Base-by-base conservation (phyloP, 1,140 invertebrate genomes). In the Calycopis cecrops region DNA sequence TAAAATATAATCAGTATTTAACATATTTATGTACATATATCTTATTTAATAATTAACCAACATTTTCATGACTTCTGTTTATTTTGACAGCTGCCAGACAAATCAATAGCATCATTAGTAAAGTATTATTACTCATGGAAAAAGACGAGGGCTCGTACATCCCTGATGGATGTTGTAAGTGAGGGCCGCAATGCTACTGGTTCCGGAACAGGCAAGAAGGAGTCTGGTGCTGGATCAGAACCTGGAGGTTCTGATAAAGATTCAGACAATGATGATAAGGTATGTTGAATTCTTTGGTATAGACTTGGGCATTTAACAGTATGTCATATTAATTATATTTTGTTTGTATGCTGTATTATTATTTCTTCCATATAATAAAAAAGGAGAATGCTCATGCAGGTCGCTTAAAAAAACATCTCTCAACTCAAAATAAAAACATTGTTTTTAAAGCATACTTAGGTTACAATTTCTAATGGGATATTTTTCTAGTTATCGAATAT, bases 81-180 rank as follows among this genome's bases (percentile, higher is more conserved):
- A 50, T 64, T 53, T 53, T 44, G 60, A 6, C 66, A 84, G 80
- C 69, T 99, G 66, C 98, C 97, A 48, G 97, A 99, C 76, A 99
- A 99, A 89, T 95, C 96, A 47, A 98, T 99, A 69, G 95, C 97
- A 21, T 96, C 94, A 71, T 88, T 99, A 65, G 97, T 99, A 0
- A 98, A 98, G 85, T 99, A 98, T 87, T 99, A 99, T 83, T 99
- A 99, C 79, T 97, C 95, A 67, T 99, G 97, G 97, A 99, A 99
- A 80, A 99, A 99, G 77, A 97, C 96, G 9, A 89, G 96, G 74
- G 94, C 94, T 67, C 91, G 96, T 48, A 97, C 94, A 48, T 98
- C 96, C 74, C 87, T 98, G 17, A 98, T 99, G 95, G 97, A 99
- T 85, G 79, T 76, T 14, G 81, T 79, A n/a, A 63, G 80, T 57